phyloP scores from a whole-genome alignment of 2,888 invertebrate genomes.

The Cerastoderma edule region DNA sequence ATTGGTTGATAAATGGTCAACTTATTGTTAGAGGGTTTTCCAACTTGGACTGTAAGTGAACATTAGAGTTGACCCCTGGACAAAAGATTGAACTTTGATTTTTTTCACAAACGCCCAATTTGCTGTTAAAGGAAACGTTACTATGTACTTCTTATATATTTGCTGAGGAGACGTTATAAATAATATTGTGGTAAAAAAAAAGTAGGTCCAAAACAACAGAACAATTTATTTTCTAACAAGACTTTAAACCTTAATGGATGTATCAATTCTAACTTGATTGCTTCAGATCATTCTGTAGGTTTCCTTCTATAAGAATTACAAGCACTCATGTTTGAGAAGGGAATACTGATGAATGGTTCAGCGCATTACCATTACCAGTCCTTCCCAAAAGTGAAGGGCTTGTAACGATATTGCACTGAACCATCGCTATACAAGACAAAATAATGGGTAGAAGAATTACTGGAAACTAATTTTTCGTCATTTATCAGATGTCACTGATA shows the following conservation, averaged over 20 bases:
- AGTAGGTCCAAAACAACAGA: too few relatives aligned
- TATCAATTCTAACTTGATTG: too few relatives aligned
- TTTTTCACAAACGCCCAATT: too few relatives aligned
- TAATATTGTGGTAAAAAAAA: not conserved
- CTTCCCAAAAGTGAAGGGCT: not conserved
- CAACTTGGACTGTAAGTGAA: slow-evolving; percentile 10
- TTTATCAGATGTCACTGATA: slow-evolving; percentile 9
- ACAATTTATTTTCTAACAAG: not conserved
- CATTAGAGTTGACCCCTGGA: slow-evolving; percentile 13
- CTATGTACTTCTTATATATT: not conserved
- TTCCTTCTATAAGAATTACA: too few relatives aligned
- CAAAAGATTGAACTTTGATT: too few relatives aligned
- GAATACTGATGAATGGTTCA: too few relatives aligned
- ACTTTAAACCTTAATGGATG: not conserved
- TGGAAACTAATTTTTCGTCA: not conserved
- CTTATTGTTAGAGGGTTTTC: not conserved
- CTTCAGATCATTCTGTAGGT: too few relatives aligned
- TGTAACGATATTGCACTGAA: not conserved
- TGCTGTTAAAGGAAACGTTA: too few relatives aligned
- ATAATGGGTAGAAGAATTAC: not conserved
- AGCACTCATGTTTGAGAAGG: too few relatives aligned
- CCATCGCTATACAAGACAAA: not conserved
- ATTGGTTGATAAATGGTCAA: slow-evolving; percentile 31
- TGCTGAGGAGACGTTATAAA: not conserved
- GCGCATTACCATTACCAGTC: too few relatives aligned